These are phyloP conservation scores for Sthenelais limicola DNA, from an alignment of 2,888 invertebrate genomes.

Conservation along the genomic window DNA sequence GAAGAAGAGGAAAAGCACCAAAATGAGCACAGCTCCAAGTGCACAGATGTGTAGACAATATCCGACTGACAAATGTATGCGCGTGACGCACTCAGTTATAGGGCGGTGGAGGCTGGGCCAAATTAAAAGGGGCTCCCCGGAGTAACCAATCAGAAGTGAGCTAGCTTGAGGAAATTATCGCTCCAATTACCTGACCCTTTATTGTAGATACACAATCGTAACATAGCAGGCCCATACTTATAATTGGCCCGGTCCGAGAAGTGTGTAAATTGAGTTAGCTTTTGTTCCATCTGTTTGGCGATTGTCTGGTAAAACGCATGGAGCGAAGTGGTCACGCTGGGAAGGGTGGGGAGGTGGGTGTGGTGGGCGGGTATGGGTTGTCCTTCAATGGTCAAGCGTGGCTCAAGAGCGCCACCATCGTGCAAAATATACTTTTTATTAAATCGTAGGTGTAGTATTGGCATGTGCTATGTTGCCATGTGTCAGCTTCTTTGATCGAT, in stretches of 20 bases:
- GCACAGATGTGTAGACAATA: conserved; percentile 44
- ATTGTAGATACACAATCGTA: no score
- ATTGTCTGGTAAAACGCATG: background rate
- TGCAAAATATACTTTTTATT: no score
- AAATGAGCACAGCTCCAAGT: conserved; percentile 30
- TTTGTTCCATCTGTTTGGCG: conserved; percentile 9
- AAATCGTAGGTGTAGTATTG: no score
- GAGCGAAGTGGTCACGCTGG: conserved; percentile 3
- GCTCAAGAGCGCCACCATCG: conserved; percentile 29
- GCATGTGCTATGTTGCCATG: no score
- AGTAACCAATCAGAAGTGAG: conserved; percentile 43
- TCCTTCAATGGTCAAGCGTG: conserved; percentile 1
- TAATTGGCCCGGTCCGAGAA: background rate
- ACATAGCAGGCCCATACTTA: background rate
- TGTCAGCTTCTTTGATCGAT: no score
- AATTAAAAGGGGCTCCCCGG: conserved; percentile 45
- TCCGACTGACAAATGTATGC: conserved; percentile 44
- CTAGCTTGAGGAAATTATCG: conserved; percentile 40
- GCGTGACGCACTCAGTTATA: conserved; percentile 43
- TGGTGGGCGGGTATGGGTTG: background rate
- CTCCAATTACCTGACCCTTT: conserved; percentile 29
- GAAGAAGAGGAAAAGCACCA: conserved; percentile 35
- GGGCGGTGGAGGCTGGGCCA: conserved; percentile 29
- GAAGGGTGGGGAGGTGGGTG: background rate
- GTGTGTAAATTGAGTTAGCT: conserved; percentile 29